A percentile compares a stretch with the other conserved stretches of the same genome.
These are phyloP conservation scores for Apostichopus japonicus DNA, from an alignment of 35 echinoderm and acorn worm species.

Conservation along the genomic window DNA sequence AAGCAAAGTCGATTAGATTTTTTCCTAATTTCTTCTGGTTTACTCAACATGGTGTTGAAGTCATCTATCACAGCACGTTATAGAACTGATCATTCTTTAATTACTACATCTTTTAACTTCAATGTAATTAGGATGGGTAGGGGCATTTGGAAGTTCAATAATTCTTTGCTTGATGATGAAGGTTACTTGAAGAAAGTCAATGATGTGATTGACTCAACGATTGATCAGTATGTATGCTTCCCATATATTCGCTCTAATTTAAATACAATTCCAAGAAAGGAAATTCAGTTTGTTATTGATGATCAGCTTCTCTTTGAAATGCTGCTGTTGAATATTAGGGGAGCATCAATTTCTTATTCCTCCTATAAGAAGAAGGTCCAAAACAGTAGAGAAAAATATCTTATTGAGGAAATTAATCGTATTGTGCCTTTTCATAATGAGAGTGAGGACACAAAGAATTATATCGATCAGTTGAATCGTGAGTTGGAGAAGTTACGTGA, in stretches of 20 bases:
- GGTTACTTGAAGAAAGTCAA: not conserved
- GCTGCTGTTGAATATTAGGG: not conserved
- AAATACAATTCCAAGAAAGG: not conserved
- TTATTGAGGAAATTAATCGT: constrained; percentile 3
- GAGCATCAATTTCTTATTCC: not conserved
- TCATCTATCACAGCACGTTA: too few species aligned
- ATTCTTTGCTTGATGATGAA: not conserved
- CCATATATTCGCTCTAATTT: not conserved
- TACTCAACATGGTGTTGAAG: too few species aligned
- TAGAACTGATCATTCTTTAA: too few species aligned
- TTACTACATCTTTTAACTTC: too few species aligned
- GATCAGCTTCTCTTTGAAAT: not conserved
- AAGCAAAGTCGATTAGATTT: too few species aligned
- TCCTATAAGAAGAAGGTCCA: not conserved
- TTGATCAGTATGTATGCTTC: not conserved
- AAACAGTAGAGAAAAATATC: not conserved
- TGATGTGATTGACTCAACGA: not conserved
- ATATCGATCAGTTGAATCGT: not conserved
- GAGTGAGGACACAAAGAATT: not conserved
- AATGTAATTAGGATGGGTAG: too few species aligned
- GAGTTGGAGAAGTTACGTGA: constrained; percentile 6
- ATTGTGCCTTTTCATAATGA: not conserved
- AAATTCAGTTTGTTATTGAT: not conserved
- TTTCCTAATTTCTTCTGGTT: too few species aligned
- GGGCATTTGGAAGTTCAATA: too few species aligned